Base-by-base conservation (phyloP, 2,113 vertebrate genomes). In the Leptocoma aspasia region DNA sequence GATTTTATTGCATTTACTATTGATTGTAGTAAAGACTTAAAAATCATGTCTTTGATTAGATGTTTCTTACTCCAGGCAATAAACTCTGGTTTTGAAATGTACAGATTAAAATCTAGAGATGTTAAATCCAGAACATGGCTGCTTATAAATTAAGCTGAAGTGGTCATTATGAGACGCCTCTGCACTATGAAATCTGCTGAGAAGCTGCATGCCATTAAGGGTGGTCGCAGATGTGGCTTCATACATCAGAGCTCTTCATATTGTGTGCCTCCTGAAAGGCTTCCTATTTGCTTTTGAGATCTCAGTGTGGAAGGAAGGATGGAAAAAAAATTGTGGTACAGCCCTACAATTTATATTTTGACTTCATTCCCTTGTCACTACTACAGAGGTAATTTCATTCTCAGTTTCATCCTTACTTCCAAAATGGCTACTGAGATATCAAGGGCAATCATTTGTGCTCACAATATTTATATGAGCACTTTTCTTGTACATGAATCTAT, bases 311-410 rank as follows among this genome's bases (percentile, higher is more conserved):
- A 77, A 65, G 18, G 26, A 65, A 57, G 9, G 44, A 72, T 1
- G 13, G 23, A 7, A 57, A 52, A 81, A 63, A 70, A 47, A 14
- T n/a, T 0, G 0, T 1, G 1, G 13, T n/a, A 21, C 17, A 82
- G 15, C 17, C 28, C 37, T 41, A 6, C 4, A 76, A 31, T 80
- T 64, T 86, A n/a, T 86, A 37, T 37, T 65, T 86, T 26, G 19
- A 49, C 49, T 83, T 83, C 3, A 41, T 45, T 80, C 17, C 23
- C 41, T 71, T 61, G 21, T 60, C 28, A 52, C 16, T 64, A 10
- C 33, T 47, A 59, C 9, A 65, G 37, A 65, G 35, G 10, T 64
- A 53, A 66, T 92, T 88, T 83, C 11, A 54, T 82, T 91, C 63
- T 80, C 20, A 61, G 42, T 72, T 59, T 69, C 59, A 69, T 35